phyloP scores from a whole-genome alignment of 1,140 invertebrate genomes.

The Rhynchophorus ferrugineus region DNA sequence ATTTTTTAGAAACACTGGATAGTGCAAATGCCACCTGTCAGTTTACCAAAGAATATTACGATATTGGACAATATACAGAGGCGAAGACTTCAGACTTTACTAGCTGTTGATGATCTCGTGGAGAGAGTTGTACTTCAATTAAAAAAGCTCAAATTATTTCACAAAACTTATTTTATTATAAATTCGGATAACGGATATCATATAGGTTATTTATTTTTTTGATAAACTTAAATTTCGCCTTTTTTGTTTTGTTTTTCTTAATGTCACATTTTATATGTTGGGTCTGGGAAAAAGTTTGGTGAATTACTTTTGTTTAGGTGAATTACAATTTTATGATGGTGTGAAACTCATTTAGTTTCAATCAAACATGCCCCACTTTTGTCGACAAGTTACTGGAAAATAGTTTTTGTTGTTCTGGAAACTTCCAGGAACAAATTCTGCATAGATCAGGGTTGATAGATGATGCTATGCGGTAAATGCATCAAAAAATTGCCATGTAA shows the following conservation, averaged over 20 bases:
- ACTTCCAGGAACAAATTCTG: too few species aligned
- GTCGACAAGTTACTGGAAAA: too few species aligned
- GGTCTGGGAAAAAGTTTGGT: too few species aligned
- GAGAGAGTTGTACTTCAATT: conserved; percentile 53
- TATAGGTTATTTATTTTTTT: conserved; percentile 67
- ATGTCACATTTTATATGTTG: too few species aligned
- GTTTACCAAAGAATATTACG: conserved; percentile 48
- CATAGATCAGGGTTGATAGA: too few species aligned
- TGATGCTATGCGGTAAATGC: too few species aligned
- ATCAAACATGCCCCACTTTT: neutral
- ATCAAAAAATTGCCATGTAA: too few species aligned
- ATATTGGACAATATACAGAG: conserved; percentile 62
- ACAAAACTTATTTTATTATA: conserved; percentile 74
- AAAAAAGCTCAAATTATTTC: conserved; percentile 46
- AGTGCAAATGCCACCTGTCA: conserved; percentile 54
- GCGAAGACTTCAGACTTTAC: conserved; percentile 65
- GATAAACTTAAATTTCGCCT: too few species aligned
- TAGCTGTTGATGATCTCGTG: conserved; percentile 83
- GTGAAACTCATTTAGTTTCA: too few species aligned
- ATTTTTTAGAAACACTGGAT: conserved; percentile 70
- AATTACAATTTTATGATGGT: neutral
- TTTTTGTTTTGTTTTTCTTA: too few species aligned
- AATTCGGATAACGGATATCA: conserved; percentile 89
- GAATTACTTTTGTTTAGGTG: too few species aligned
- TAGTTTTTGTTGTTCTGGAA: too few species aligned